phyloP scores from a whole-genome alignment of 2,888 invertebrate genomes.

The Agriopis marginaria region DNA sequence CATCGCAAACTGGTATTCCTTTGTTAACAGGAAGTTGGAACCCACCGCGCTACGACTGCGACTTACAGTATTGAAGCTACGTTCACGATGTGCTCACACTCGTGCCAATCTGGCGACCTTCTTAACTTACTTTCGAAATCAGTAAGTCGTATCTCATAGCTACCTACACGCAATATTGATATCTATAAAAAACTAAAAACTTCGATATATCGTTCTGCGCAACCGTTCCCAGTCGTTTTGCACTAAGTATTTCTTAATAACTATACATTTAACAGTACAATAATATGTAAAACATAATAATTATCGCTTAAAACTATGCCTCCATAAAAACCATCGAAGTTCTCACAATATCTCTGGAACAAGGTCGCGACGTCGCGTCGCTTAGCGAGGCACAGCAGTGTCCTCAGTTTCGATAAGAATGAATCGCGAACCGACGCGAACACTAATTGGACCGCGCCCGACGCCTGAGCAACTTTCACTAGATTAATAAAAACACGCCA shows the following conservation, averaged over 20 bases:
- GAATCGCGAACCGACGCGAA: conserved; percentile 81
- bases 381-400: conserved; percentile 62
- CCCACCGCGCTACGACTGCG: background rate
- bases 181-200: conserved; percentile 54
- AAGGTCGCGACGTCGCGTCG: conserved; percentile 54
- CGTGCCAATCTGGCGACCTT: conserved; percentile 38
- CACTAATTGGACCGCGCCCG: conserved; percentile 82
- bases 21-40: conserved; percentile 41
- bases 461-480: conserved; percentile 85
- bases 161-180: conserved; percentile 54
- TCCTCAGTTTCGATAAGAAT: conserved; percentile 74
- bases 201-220: conserved; percentile 60
- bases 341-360: conserved; percentile 60
- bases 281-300: conserved; percentile 77
- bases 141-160: conserved; percentile 51
- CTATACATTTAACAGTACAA: conserved; percentile 77
- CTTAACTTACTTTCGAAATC: conserved; percentile 47
- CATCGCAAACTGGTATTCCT: conserved; percentile 52
- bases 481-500: conserved; percentile 81
- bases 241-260: conserved; percentile 79
- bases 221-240: conserved; percentile 85
- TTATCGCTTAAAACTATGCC: conserved; percentile 77
- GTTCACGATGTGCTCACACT: conserved; percentile 47
- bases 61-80: conserved; percentile 34
- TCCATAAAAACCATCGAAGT: conserved; percentile 68